Base-by-base conservation (phyloP, 2,888 invertebrate genomes). In the Meganola albula region DNA sequence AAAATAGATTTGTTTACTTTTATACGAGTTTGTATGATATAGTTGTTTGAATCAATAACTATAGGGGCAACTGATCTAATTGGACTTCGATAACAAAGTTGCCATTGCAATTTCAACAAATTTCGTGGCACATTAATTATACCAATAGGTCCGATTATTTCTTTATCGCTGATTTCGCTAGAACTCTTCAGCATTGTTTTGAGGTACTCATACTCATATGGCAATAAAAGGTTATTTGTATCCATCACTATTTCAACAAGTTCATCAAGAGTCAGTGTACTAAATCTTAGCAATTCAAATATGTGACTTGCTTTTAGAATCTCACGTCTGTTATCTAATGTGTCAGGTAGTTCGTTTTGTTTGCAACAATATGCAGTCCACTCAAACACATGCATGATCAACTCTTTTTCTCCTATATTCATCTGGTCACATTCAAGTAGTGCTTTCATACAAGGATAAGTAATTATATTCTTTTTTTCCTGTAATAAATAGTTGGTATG, bases 281-380 rank as follows among this genome's bases (percentile, higher is more conserved):
- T 50, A 52, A 89, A 88, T 41, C 88, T 71, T 36, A 89, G 62
- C 31, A 82, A 59, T 36, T 75, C 59, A 28, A 87, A 73, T 31
- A 87, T 56, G n/a, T 74, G 82, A 52, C 72, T 68, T 18, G 77
- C 74, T 24, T 70, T 63, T 33, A 89, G 53, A 21, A 85, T 41
- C 24, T 73, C 62, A 33, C 84, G 68, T 53, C 86, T 74, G 53
- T 84, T 88, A 43, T 80, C 74, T 32, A 77, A 53, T 28, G 77
- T 74, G 21, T 60, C 54, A 26, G 66, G 51, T 9, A 86, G 51
- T 39, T 76, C 68, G 45, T 74, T 71, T 44, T 75, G 69, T 57
- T 78, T 58, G 54, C 89, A 89, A 56, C 88, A 88, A 44, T 69
- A 58, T 31, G 66, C 49, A 23, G 88, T 82, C 90, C 90, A 90